Evolutionary conservation across 2,113 vertebrate genomes (phyloP).

Genomic region (Potamarius usumacintae): DNA sequence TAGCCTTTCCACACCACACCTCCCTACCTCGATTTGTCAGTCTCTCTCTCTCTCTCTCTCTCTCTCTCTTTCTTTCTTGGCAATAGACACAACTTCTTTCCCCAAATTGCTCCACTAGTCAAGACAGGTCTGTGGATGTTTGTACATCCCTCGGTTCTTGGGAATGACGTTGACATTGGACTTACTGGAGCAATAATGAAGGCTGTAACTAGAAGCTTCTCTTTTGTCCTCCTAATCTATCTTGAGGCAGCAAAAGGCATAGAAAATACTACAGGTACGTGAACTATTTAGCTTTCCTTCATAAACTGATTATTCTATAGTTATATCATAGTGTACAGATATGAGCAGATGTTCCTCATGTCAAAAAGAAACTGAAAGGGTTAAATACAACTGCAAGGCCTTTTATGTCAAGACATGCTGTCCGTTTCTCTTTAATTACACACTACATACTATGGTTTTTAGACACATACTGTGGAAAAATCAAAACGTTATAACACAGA

Average conservation of each 20-base stretch:
- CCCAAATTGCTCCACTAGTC: slow-evolving; percentile 28
- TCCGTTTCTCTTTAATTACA: slow-evolving; percentile 20
- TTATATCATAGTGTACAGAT: neutral
- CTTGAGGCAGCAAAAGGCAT: slow-evolving; percentile 15
- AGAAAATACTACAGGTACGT: slow-evolving; percentile 47
- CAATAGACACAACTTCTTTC: neutral
- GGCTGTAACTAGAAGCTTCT: neutral
- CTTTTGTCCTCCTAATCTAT: slow-evolving; percentile 31
- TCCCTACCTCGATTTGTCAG: neutral
- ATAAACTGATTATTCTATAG: neutral
- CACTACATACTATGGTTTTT: slow-evolving; percentile 11
- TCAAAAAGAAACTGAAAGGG: slow-evolving; percentile 30
- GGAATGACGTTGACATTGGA: neutral
- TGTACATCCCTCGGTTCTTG: neutral
- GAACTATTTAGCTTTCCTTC: neutral
- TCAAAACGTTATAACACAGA: neutral
- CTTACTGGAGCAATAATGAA: slow-evolving; percentile 32
- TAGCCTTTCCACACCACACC: slow-evolving; percentile 17
- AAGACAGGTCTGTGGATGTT: slow-evolving; percentile 23
- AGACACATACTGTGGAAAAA: slow-evolving; percentile 14
- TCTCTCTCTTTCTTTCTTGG: neutral
- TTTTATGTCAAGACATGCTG: neutral
- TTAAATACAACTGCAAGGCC: neutral
- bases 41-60: neutral
- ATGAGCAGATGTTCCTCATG: neutral